Percentiles rank a stretch among this genome's conserved stretches.
Conservation (phyloP, 2,797 vertebrate genomes). For the Manis crassicaudata region DNA sequence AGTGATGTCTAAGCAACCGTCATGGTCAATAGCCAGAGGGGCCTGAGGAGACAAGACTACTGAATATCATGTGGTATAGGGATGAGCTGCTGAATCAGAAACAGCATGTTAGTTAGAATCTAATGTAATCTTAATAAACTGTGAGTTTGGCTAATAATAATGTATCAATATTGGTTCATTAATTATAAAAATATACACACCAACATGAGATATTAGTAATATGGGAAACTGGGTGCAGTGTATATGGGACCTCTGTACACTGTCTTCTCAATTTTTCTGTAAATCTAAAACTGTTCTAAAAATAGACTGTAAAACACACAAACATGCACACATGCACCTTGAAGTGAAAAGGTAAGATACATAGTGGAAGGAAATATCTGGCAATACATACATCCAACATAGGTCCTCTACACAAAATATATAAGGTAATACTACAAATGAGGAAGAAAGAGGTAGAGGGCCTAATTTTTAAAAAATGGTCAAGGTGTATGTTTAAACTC, state of each 20-base stretch:
- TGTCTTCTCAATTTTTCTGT: not conserved
- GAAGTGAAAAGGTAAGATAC: not conserved
- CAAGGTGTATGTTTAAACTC: not conserved
- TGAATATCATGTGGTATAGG: not conserved
- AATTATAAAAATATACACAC: not conserved
- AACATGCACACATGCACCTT: not conserved
- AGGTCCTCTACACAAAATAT: not conserved
- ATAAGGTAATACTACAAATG: not conserved
- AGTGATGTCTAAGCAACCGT: not conserved
- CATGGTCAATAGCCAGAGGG: not conserved
- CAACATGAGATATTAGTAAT: not conserved
- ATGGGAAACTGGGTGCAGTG: not conserved
- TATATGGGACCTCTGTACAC: not conserved
- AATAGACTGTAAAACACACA: not conserved
- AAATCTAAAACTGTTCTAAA: not conserved
- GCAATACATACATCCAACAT: not conserved
- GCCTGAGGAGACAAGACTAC: not conserved
- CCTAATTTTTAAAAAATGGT: not conserved
- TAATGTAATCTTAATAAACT: not conserved
- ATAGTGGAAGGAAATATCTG: not conserved
- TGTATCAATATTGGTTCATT: not conserved
- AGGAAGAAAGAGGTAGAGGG: not conserved
- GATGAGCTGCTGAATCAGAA: not conserved
- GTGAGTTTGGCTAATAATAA: not conserved
- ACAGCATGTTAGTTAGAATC: not conserved